Conservation (phyloP, 2,113 vertebrate species). For the Ellobius talpinus region DNA sequence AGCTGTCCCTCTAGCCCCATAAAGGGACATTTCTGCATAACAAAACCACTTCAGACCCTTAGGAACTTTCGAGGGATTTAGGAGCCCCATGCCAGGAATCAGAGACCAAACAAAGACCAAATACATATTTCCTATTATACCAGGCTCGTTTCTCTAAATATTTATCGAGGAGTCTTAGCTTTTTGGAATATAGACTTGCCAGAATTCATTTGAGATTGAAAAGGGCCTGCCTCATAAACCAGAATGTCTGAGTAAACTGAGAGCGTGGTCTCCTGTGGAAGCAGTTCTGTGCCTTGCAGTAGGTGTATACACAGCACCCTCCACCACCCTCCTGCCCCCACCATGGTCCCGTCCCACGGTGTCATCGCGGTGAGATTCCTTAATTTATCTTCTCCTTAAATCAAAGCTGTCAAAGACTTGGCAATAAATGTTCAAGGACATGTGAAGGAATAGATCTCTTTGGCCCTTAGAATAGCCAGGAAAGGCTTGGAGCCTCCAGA, state of each 20-base stretch:
- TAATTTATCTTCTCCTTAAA: neutral
- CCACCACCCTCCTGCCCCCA: too few relatives aligned
- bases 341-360: too few relatives aligned
- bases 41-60: neutral
- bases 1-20: neutral
- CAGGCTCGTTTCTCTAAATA: neutral
- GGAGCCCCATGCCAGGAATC: neutral
- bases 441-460: too few relatives aligned
- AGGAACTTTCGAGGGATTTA: neutral
- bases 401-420: neutral
- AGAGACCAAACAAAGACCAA: neutral
- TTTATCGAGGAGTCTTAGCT: neutral
- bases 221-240: neutral
- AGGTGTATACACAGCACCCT: neutral
- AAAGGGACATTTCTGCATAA: neutral
- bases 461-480: neutral
- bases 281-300: neutral
- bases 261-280: neutral
- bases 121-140: neutral
- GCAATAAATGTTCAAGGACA: too few relatives aligned
- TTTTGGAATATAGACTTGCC: neutral
- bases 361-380: neutral
- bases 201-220: neutral
- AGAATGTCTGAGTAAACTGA: neutral
- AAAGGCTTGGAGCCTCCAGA: neutral